These are phyloP conservation scores for Cerastis leucographa DNA, from an alignment of 2,888 invertebrate species.

Conservation along the genomic window DNA sequence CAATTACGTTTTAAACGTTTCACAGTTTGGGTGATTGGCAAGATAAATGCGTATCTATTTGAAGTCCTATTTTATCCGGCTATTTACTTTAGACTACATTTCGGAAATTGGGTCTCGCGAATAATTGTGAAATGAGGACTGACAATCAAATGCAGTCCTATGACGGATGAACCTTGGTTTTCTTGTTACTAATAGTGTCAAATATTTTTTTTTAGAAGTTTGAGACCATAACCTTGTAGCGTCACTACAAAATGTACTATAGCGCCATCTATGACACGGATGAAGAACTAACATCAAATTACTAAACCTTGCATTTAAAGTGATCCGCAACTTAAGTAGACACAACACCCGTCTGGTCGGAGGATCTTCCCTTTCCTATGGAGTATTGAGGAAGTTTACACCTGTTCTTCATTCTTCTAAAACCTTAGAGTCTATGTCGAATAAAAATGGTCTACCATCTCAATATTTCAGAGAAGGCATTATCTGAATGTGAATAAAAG, in stretches of 20 bases:
- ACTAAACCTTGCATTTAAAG: no score
- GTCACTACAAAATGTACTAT: no score
- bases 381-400: no score
- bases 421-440: no score
- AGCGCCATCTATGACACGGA: no score
- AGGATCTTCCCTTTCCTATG: no score
- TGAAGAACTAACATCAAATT: no score
- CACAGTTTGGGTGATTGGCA: constrained; percentile 25
- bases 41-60: constrained; percentile 17
- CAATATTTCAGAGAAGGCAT: neutral
- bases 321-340: no score
- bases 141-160: neutral
- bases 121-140: neutral
- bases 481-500: neutral
- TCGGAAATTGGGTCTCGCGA: no score
- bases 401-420: no score
- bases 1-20: constrained; percentile 44
- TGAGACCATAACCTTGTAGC: no score
- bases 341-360: no score
- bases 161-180: neutral
- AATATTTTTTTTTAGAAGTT: neutral
- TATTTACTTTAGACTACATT: constrained; percentile 2
- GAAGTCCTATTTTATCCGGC: neutral
- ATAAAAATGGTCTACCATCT: neutral
- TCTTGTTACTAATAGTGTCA: neutral